Evolutionary conservation across 2,888 invertebrate genomes (phyloP), one percentile per base, ranked within the genome.

Genomic region (Macropis europaea): DNA sequence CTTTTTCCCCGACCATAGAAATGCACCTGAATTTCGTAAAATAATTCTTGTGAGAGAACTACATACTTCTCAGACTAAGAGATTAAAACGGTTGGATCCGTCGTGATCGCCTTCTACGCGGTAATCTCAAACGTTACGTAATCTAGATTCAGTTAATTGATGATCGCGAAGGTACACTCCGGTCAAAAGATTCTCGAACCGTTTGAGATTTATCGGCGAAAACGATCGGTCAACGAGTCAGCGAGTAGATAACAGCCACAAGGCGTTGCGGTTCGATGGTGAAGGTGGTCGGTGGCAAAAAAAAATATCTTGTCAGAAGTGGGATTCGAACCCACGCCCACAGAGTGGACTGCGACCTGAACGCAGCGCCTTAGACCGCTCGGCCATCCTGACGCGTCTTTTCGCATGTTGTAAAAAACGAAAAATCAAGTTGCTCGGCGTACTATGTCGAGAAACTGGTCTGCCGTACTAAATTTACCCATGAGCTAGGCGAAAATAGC

Each of bases 361-460:
- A 93, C 92, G 93, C 93, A 90, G 92, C 95, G 95, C 95, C 95
- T 95, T 95, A 95, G 95, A 95, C 95, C 95, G 94, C 95, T 95
- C 94, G 94, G 94, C 94, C 95, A 95, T 94, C 94, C 94, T 95
- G 94, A 95, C 94, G 2, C 17, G 56, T 60, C 17, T 26, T 24
- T 48, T 30, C 59, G 61, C 34, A 36, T 52, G 9, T 17, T 13
- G 17, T 52, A 66, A 72, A 72, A 36, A 59, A 30, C n/a, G n/a
- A 59, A 32, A 63, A 63, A 63, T 59, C 15, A 43, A 59, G n/a
- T 11, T 9, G 9, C 13, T 19, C 73, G 77, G 68, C 40, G 68
- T 67, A 77, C 81, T 82, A 82, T n/a, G n/a, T n/a, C n/a, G n/a
- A n/a, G n/a, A n/a, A 43, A 59, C 13, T 11, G n/a, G 9, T 15